A percentile compares a stretch with the other conserved stretches of the same genome.
Conservation (phyloP, 1,140 invertebrate genomes). For the Bombus fervidus region DNA sequence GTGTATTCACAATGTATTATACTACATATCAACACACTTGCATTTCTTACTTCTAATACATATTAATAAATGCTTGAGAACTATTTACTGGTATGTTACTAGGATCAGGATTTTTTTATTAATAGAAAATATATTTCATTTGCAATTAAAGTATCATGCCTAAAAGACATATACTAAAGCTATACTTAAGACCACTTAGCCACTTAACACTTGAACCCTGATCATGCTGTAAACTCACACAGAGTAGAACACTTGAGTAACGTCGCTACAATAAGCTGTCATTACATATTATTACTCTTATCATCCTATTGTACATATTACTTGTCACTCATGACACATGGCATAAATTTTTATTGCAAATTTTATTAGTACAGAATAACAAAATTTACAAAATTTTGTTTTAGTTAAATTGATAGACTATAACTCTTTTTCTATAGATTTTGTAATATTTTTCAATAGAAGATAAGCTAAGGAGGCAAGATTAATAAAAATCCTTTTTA, state of each 20-base stretch:
- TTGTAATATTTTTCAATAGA: neutral
- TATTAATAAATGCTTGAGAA: neutral
- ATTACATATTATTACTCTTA: constrained; percentile 67
- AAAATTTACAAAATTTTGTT: neutral
- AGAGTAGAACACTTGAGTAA: constrained; percentile 54
- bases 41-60: neutral
- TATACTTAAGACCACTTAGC: constrained; percentile 69
- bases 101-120: neutral
- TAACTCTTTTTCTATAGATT: neutral
- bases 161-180: constrained; percentile 32
- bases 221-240: constrained; percentile 56
- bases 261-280: constrained; percentile 62
- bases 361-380: neutral
- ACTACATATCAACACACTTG: neutral
- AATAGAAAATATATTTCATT: neutral
- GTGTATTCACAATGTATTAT: neutral
- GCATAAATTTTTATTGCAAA: constrained; percentile 44
- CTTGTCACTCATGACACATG: constrained; percentile 5
- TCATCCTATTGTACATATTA: constrained; percentile 63
- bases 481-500: neutral
- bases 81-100: neutral
- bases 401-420: neutral
- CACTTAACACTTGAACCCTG: constrained; percentile 75
- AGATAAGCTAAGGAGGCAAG: neutral
- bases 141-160: constrained; percentile 44